Base-by-base conservation (phyloP, 2,797 vertebrate genomes). In the Manis javanica region DNA sequence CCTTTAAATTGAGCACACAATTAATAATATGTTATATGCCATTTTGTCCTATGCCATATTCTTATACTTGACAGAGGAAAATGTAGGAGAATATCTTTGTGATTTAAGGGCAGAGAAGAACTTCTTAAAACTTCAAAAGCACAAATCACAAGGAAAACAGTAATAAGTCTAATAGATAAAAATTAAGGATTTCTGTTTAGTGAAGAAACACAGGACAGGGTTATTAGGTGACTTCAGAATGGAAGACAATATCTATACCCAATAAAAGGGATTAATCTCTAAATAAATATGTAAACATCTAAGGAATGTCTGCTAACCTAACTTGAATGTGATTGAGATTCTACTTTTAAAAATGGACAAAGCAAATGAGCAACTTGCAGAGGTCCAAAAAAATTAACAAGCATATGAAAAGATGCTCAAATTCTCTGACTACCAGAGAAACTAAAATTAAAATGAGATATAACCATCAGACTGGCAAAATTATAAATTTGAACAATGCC, bases 101-200 rank as follows among this genome's bases (percentile, higher is more conserved):
- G 31, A 83, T 55, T 31, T 74, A 93, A 74, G 34, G 55, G 34
- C 14, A 63, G 49, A 79, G n/a, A 69, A 92, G 0, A 16, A 72
- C 31, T 94, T 83, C 24, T 53, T 74, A 75, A 82, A 94, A 90
- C 34, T 92, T 90, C 15, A 26, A 95, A 93, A 86, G 34, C 51
- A 91, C 26, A 95, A 71, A 63, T 77, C n/a, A 13, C 74, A 74
- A 90, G 39, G 29, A 66, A 94, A 95, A 74, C 7, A 90, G 57
- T 87, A 68, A 75, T 31, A 79, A 91, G 64, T 72, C 4, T 42
- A 12, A 66, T 2, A 64, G 0, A 74, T 34, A 42, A 63, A 93
- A 95, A 34, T 37, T 77, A 90, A 83, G 14, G 24, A 61, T 83
- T 96, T 92, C 53, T 89, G 23, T 81, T 77, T 83, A 74, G 68